Evolutionary conservation across 2,113 vertebrate species (phyloP).

Genomic region (Erythrolamprus reginae): DNA sequence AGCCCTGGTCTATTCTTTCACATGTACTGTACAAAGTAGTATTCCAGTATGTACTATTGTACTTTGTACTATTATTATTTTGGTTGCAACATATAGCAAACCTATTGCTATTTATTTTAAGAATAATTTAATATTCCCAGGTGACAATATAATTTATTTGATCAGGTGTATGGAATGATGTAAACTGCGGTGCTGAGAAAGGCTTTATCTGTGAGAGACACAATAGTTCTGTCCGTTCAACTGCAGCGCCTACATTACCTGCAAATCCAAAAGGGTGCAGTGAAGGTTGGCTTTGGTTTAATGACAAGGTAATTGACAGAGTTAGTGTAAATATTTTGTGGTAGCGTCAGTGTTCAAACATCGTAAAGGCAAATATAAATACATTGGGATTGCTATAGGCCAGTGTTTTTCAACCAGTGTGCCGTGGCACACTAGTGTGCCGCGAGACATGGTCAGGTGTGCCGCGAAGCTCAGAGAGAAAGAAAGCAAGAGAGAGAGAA

Average conservation of each 20-base stretch:
- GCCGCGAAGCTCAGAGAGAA: too few relatives aligned
- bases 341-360: background rate
- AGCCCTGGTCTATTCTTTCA: background rate
- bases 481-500: too few relatives aligned
- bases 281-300: constrained; percentile 78
- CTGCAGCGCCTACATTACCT: constrained; percentile 63
- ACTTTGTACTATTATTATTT: background rate
- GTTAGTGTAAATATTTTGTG: background rate
- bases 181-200: constrained; percentile 83
- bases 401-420: too few relatives aligned
- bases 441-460: too few relatives aligned
- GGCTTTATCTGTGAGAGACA: constrained; percentile 87
- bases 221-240: constrained; percentile 71
- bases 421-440: too few relatives aligned
- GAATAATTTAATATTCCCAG: background rate
- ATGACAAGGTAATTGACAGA: constrained; percentile 74
- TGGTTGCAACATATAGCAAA: background rate
- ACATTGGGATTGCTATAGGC: background rate
- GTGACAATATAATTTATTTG: background rate
- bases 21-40: background rate
- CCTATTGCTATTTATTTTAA: background rate
- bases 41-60: background rate
- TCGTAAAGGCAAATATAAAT: background rate
- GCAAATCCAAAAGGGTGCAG: constrained; percentile 75
- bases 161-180: constrained; percentile 95